Evolutionary conservation across 2,797 vertebrate genomes (phyloP).

Genomic region (Furcifer pardalis): DNA sequence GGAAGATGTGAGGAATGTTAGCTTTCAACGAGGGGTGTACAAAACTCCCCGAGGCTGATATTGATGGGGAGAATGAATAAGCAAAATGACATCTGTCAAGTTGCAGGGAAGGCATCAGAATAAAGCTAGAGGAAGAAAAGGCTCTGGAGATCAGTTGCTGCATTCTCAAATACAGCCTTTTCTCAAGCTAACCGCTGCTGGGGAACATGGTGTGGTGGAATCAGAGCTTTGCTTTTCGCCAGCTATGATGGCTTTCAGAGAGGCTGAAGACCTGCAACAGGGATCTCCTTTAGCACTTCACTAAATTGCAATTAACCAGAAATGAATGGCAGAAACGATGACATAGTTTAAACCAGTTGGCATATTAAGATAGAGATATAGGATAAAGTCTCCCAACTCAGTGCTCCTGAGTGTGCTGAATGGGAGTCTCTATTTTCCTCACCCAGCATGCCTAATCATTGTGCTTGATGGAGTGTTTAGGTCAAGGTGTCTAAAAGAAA

Average conservation of each 20-base stretch:
- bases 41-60: neutral
- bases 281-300: neutral
- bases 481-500: neutral
- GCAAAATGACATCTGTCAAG: neutral
- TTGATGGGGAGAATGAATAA: neutral
- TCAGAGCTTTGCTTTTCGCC: neutral
- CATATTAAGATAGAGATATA: no score
- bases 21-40: neutral
- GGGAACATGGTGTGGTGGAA: neutral
- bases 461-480: neutral
- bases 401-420: no score
- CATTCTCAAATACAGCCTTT: neutral
- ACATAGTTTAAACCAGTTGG: no score
- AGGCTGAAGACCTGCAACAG: neutral
- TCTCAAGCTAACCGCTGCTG: neutral
- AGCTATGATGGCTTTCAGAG: neutral
- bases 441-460: neutral
- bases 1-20: neutral
- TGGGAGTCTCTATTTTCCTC: neutral
- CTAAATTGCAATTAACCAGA: neutral
- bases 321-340: neutral
- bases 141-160: neutral
- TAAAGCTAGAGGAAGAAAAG: neutral
- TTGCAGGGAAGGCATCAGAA: neutral
- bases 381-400: no score